Evolutionary conservation across 2,797 vertebrate species (phyloP).

Genomic region (Pseudopleuronectes americanus): DNA sequence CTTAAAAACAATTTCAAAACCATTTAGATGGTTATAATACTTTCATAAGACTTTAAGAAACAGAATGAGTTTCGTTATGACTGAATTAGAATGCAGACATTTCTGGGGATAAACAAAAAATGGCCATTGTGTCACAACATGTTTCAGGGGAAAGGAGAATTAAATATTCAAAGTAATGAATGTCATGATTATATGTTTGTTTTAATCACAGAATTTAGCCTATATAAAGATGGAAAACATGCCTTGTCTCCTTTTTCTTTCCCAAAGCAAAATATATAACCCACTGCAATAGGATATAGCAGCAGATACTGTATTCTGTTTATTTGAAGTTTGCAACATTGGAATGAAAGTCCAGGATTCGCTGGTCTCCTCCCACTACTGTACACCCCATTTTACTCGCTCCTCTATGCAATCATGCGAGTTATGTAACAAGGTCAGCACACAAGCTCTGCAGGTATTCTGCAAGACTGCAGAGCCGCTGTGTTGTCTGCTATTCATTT

Average conservation of each 20-base stretch:
- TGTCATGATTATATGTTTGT: too few species aligned
- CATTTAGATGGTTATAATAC: too few species aligned
- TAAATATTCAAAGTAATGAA: too few species aligned
- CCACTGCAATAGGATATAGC: not conserved
- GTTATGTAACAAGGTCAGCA: conserved; percentile 42
- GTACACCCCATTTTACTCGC: conserved; percentile 11
- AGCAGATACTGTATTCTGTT: not conserved
- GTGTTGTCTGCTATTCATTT: conserved; percentile 37
- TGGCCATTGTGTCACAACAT: too few species aligned
- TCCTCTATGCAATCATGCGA: conserved; percentile 24
- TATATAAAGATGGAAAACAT: too few species aligned
- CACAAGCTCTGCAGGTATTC: conserved; percentile 31
- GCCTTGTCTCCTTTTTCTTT: not conserved
- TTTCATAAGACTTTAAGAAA: too few species aligned
- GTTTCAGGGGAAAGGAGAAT: too few species aligned
- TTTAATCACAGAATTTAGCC: too few species aligned
- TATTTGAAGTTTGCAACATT: conserved; percentile 7
- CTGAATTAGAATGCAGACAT: too few species aligned
- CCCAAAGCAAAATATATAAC: not conserved
- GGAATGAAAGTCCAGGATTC: conserved; percentile 24
- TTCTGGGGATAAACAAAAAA: too few species aligned
- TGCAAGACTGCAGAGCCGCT: conserved; percentile 2
- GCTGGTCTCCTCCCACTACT: conserved; percentile 17
- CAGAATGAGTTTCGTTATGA: too few species aligned
- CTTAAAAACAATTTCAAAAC: too few species aligned